These are phyloP conservation scores for Leptinotarsa undecemlineata DNA, from an alignment of 1,140 invertebrate species.

Conservation along the genomic window DNA sequence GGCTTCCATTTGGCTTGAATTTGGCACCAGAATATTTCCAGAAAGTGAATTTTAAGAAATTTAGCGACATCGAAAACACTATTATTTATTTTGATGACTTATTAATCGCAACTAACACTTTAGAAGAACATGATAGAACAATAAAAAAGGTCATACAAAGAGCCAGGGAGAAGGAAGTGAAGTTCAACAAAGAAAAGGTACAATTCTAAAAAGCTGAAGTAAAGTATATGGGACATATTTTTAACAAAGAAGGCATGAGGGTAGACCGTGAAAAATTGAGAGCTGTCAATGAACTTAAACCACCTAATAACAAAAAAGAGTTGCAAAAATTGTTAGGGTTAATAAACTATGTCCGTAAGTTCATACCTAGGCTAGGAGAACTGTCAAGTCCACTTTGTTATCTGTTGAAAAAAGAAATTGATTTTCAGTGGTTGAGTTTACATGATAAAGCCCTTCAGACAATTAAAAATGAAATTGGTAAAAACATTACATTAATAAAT, in stretches of 20 bases:
- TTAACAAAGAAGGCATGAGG: slow-evolving; percentile 30
- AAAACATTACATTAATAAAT: too few relatives aligned
- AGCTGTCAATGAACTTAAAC: slow-evolving; percentile 30
- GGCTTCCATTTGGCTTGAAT: slow-evolving; percentile 38
- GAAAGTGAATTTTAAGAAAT: slow-evolving; percentile 24
- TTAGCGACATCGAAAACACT: slow-evolving; percentile 38
- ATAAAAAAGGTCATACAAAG: slow-evolving; percentile 44
- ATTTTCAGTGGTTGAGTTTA: too few relatives aligned
- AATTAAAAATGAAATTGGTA: too few relatives aligned
- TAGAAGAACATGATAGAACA: slow-evolving; percentile 44
- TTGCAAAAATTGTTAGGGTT: slow-evolving; percentile 34
- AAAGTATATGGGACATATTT: slow-evolving; percentile 42
- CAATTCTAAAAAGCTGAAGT: slow-evolving; percentile 39
- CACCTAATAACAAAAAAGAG: slow-evolving; percentile 37
- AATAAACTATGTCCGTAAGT: slow-evolving; percentile 37
- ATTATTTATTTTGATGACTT: slow-evolving; percentile 47
- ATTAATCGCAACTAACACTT: slow-evolving; percentile 34
- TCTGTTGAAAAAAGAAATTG: slow-evolving; percentile 22
- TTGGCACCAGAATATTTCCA: slow-evolving; percentile 40
- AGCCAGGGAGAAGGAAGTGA: slow-evolving; percentile 34
- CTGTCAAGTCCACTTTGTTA: slow-evolving; percentile 27
- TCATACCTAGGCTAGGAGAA: slow-evolving; percentile 28
- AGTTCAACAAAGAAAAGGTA: slow-evolving; percentile 43
- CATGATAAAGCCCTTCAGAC: too few relatives aligned
- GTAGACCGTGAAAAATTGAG: slow-evolving; percentile 30